Conservation (phyloP, 2,113 vertebrate species). For the Calonectris borealis region DNA sequence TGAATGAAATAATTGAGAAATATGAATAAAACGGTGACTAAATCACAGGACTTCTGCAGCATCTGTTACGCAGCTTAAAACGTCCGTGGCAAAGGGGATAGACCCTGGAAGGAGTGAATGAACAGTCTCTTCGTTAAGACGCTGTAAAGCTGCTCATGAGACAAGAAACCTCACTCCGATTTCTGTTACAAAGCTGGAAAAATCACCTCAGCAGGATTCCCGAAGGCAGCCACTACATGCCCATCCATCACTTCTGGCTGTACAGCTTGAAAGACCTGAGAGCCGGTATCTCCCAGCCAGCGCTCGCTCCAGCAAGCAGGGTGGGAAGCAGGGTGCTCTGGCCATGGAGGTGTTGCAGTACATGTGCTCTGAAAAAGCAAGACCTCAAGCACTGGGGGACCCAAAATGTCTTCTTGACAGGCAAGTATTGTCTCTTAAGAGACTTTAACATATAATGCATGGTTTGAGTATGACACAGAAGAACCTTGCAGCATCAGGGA, state of each 20-base stretch:
- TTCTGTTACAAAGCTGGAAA: background rate
- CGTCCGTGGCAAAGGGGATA: fast-evolving
- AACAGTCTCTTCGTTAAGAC: background rate
- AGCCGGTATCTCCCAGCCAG: background rate
- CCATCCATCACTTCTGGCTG: background rate
- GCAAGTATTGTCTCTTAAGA: background rate
- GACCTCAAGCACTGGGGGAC: background rate
- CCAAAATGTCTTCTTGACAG: background rate
- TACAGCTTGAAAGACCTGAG: background rate
- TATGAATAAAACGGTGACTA: background rate
- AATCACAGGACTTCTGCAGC: background rate
- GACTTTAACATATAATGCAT: fast-evolving
- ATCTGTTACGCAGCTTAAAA: background rate
- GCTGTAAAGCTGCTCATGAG: background rate
- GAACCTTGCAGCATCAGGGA: background rate
- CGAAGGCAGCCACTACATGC: background rate
- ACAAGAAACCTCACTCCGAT: background rate
- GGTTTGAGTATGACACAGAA: background rate
- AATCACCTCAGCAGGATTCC: background rate
- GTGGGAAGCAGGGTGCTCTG: background rate
- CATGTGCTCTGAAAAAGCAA: background rate
- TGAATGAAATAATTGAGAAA: background rate
- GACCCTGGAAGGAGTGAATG: background rate
- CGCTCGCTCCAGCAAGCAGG: background rate
- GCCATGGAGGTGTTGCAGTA: background rate